Conservation (phyloP, 2,113 vertebrate genomes). For the Laticauda colubrina region DNA sequence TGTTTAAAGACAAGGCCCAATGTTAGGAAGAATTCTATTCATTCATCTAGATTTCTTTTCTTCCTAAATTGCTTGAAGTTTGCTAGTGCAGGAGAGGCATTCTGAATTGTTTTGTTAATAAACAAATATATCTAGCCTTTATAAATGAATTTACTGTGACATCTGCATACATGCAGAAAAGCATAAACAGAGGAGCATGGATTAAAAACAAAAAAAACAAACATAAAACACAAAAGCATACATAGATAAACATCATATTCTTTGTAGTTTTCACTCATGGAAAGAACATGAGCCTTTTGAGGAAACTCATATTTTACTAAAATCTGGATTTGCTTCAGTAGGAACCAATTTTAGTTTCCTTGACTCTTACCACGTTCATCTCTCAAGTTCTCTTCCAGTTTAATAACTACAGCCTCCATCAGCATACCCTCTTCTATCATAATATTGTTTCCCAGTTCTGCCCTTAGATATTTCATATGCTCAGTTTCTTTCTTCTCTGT, state of each 20-base stretch:
- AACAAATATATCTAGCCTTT: background rate
- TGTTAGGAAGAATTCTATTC: background rate
- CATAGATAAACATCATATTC: background rate
- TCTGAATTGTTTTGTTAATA: background rate
- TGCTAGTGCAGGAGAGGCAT: background rate
- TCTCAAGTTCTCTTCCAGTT: background rate
- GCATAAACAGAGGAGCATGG: background rate
- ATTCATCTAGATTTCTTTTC: too few species aligned
- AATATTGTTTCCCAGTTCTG: background rate
- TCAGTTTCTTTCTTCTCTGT: background rate
- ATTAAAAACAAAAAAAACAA: background rate
- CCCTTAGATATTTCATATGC: background rate
- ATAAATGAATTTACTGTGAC: background rate
- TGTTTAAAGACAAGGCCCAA: background rate
- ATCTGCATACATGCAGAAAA: background rate
- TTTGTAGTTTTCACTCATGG: slow-evolving; percentile 7
- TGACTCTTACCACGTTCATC: background rate
- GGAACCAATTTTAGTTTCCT: background rate
- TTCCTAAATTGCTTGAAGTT: background rate
- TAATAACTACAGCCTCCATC: background rate
- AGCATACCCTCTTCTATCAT: background rate
- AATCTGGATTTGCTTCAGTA: background rate
- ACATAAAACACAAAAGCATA: background rate
- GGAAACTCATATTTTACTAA: background rate
- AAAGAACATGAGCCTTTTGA: slow-evolving; percentile 5